Conservation (phyloP, 2,888 invertebrate genomes). For the Netelia melanura region DNA sequence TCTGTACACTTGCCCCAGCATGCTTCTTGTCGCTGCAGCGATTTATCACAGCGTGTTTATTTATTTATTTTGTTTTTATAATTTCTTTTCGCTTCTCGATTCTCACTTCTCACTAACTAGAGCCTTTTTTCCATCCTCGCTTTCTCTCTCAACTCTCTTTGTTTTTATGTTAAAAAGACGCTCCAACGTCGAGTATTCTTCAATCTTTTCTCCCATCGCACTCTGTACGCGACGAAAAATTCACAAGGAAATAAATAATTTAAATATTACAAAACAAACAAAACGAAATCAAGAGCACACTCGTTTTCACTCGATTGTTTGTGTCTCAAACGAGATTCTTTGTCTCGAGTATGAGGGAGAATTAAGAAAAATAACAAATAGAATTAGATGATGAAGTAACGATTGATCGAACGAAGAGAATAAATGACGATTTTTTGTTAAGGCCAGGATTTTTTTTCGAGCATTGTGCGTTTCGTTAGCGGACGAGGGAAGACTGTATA, state of each 20-base stretch:
- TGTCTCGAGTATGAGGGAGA: slow-evolving; percentile 15
- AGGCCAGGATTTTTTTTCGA: slow-evolving; percentile 8
- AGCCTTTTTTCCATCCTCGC: slow-evolving; percentile 17
- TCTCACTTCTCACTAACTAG: slow-evolving; percentile 1
- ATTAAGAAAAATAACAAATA: neutral
- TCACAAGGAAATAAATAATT: slow-evolving; percentile 42
- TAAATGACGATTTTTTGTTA: neutral
- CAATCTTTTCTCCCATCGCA: slow-evolving; percentile 41
- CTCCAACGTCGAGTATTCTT: slow-evolving; percentile 49
- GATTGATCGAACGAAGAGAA: neutral
- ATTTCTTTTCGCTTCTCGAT: slow-evolving; percentile 33
- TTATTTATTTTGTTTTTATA: slow-evolving; percentile 19
- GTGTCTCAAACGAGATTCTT: slow-evolving; percentile 42
- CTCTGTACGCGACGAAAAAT: slow-evolving; percentile 47
- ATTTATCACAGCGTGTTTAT: slow-evolving; percentile 72
- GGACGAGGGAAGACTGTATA: slow-evolving; percentile 60
- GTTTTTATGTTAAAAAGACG: slow-evolving; percentile 31
- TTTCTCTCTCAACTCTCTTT: slow-evolving; percentile 9
- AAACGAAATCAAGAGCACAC: slow-evolving; percentile 11
- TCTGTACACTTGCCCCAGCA: slow-evolving; percentile 25
- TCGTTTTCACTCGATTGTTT: slow-evolving; percentile 8
- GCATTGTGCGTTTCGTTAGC: slow-evolving; percentile 58
- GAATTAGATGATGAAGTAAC: neutral
- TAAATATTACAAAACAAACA: slow-evolving; percentile 21
- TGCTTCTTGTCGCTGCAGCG: slow-evolving; percentile 65